Base-by-base conservation (phyloP, 2,113 vertebrate species). In the Rhodinocichla rosea region DNA sequence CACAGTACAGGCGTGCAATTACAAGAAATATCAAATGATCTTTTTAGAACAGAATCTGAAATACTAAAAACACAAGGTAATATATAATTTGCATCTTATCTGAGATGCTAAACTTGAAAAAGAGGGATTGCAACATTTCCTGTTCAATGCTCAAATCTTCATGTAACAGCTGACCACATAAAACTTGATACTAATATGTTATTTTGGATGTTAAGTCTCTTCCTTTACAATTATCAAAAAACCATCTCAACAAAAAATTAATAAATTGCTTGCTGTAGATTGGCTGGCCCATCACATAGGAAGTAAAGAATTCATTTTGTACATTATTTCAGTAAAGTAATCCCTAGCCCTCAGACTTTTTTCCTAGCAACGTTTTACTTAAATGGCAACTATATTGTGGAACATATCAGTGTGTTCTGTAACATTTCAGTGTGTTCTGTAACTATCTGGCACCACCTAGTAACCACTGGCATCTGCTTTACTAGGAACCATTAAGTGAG, bases 381-480 rank as follows among this genome's bases (percentile, higher is more conserved):
- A 44, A 84, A 40, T 19, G 32, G 19, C 39, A 93, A 33, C 55
- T 90, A 67, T 24, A 27, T 1, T 4, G 4, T 24, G 53, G 70
- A 94, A 76, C 8, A 3, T 2, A 12, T 42, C 68, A 67, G 6
- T 52, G 27, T 50, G 86, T 92, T 95, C 86, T 73, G 73, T 69
- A 96, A 96, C 93, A n/a, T n/a, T n/a, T 42, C 68, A 67, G 6
- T 52, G 27, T 50, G 86, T 92, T 95, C 86, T 73, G 73, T 69
- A 96, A 96, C 93, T 96, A 96, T 96, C 93, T 97, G 95, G 96
- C 96, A 96, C 96, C 96, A 96, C 75, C 96, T 97, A 97, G 96
- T 95, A 96, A 95, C 73, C 93, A 84, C 0, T 64, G 47, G 32
- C 0, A 0, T 76, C 40, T 26, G 67, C 80, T 89, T 90, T 89